Conservation (phyloP, 2,888 invertebrate genomes). For the Maniola hyperantus region DNA sequence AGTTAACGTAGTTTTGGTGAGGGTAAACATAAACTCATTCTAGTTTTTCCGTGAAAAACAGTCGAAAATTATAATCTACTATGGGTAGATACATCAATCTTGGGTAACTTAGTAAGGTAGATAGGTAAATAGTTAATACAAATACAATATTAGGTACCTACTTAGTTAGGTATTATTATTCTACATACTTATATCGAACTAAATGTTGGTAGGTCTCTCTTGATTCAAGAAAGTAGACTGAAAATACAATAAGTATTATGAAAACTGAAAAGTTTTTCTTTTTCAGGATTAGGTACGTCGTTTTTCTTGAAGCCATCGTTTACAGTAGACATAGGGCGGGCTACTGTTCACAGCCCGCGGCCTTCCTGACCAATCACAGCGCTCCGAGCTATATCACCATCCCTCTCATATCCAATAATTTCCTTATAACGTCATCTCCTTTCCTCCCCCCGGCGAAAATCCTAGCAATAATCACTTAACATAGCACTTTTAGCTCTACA, state of each 20-base stretch:
- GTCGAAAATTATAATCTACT: too few species aligned
- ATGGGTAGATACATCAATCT: too few species aligned
- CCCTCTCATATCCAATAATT: constrained; percentile 55
- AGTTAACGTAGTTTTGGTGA: too few species aligned
- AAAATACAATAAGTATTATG: neutral
- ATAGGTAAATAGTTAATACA: too few species aligned
- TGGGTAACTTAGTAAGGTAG: too few species aligned
- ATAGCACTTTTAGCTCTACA: constrained; percentile 55
- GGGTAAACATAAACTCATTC: too few species aligned
- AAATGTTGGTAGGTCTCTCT: neutral
- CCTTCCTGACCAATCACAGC: constrained; percentile 84
- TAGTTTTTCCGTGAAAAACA: too few species aligned
- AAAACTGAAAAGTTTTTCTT: neutral
- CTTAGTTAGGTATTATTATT: too few species aligned
- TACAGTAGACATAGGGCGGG: constrained; percentile 83
- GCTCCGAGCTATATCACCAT: constrained; percentile 78
- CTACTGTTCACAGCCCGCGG: constrained; percentile 83
- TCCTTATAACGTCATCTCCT: constrained; percentile 62
- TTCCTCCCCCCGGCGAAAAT: constrained; percentile 80
- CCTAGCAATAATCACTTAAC: constrained; percentile 61
- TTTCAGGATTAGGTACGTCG: constrained; percentile 52
- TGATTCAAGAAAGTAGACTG: neutral
- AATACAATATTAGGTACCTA: too few species aligned
- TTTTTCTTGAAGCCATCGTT: constrained; percentile 65
- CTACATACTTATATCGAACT: too few species aligned